Base-by-base conservation (phyloP, 1,140 invertebrate genomes). In the Cydia splendana region DNA sequence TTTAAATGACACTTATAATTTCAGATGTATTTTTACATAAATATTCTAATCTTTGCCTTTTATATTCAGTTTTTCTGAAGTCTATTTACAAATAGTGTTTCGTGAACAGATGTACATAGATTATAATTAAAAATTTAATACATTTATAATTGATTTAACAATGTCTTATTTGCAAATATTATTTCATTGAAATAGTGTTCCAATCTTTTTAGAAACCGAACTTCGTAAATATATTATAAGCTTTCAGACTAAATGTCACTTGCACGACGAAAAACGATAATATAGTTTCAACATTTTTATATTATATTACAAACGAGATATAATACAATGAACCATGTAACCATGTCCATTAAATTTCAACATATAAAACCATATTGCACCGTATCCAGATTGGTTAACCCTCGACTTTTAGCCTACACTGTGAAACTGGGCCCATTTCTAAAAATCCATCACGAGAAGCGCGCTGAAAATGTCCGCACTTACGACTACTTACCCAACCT, bases 351-450 rank as follows among this genome's bases (percentile, higher is more conserved):
- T 77, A 67, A 76, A 67, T 78, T 76, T 57, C 78, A 78, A 80
- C 74, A 76, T 76, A 79, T 78, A 69, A 79, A 71, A 83, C 76
- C 76, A 75, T 84, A 87, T 88, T 86, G 86, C 86, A 86, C 84
- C 85, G 82, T 82, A 84, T 84, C 80, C 79, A 78, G 75, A 85
- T 82, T 82, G 81, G 77, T 80, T 78, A 82, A 84, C 79, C 76
- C 81, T 77, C 65, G 69, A 80, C 77, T 78, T 74, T 38, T 57
- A 73, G 75, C 51, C 78, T 67, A 75, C 73, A 76, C 65, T 45
- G 75, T 74, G 74, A 75, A 51, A 24, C 57, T 3, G 18, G 57
- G 9, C 57, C 57, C 3, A 62, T 62, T 62, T 5, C 18, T 62
- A 1, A 9, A 10, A 24, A 62, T 62, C 12, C 57, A 24, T 6